Base-by-base conservation (phyloP, 2,113 vertebrate species). In the Pterophyllum scalare region DNA sequence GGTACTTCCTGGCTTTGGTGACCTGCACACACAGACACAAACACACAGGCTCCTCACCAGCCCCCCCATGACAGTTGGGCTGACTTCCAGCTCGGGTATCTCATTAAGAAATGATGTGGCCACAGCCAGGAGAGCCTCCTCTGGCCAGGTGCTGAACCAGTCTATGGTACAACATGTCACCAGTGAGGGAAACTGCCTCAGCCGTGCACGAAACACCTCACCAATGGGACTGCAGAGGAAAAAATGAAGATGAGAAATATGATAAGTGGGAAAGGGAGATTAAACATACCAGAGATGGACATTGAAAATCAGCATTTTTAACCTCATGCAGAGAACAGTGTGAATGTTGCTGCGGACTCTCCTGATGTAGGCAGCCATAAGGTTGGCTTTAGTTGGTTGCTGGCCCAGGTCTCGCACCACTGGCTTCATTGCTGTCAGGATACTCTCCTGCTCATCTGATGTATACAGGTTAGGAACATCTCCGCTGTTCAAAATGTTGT, bases 311-410 rank as follows among this genome's bases (percentile, higher is more conserved):
- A 62, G 10, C 15, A 1, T 20, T 20, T 43, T 60, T 2, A 90
- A 98, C 98, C 97, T 99, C 98, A 99, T 98, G 93, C 97, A 99
- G 38, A 99, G 94, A 43, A 98, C 97, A 85, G 96, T 90, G 83
- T 98, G 97, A 90, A 97, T 97, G 82, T 98, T 99, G 83, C 87
- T 97, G 78, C 93, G 96, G 56, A 98, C 97, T 2, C 95, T 95
- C 52, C 95, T 94, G 1, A 94, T 92, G 59, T 97, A 98, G 3
- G 96, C 95, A 46, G 97, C 96, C 96, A 97, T 97, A 78, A 99
- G 92, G 83, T 98, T 98, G 54, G 97, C 86, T 87, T 98, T 98
- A 81, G 97, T 99, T 80, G 96, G 97, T 88, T 96, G 96, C 91
- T 97, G 96, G n/a, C 96, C 97, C 61, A 96, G 94, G 3, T 98